phyloP scores from a whole-genome alignment of 1,140 invertebrate genomes.

The Kradibia gibbosae region DNA sequence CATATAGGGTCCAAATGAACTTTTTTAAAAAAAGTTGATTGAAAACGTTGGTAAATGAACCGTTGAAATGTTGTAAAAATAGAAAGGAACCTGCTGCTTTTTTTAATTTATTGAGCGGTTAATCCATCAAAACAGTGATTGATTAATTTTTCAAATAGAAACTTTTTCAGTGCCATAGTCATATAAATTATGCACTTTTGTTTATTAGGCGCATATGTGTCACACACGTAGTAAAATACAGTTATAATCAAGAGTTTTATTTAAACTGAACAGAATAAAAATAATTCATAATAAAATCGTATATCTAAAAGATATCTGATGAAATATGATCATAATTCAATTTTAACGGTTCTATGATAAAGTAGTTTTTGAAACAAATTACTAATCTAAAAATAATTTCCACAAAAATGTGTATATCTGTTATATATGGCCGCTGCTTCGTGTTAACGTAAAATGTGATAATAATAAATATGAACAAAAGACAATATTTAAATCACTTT shows the following conservation, averaged over 20 bases:
- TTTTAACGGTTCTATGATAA: slow-evolving; percentile 1
- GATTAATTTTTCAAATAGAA: not conserved
- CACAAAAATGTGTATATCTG: not conserved
- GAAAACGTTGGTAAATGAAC: not conserved
- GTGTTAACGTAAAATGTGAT: not conserved
- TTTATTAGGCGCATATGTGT: not conserved
- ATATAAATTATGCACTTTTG: not conserved
- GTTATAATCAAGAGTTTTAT: not conserved
- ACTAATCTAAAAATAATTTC: not conserved
- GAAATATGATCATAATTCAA: not conserved
- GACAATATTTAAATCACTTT: not conserved
- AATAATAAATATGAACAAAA: not conserved
- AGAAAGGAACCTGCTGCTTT: not conserved
- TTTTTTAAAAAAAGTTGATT: not conserved
- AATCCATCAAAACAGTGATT: slow-evolving; percentile 11
- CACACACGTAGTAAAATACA: not conserved
- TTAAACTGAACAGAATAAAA: not conserved
- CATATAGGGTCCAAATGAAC: not conserved
- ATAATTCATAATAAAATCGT: not conserved
- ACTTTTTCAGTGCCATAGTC: not conserved
- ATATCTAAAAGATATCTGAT: not conserved
- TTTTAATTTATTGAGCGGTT: not conserved
- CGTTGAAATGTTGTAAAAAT: not conserved
- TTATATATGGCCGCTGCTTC: not conserved
- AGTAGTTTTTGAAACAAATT: not conserved